Conservation (phyloP, 2,113 vertebrate genomes). For the Nycticebus coucang region DNA sequence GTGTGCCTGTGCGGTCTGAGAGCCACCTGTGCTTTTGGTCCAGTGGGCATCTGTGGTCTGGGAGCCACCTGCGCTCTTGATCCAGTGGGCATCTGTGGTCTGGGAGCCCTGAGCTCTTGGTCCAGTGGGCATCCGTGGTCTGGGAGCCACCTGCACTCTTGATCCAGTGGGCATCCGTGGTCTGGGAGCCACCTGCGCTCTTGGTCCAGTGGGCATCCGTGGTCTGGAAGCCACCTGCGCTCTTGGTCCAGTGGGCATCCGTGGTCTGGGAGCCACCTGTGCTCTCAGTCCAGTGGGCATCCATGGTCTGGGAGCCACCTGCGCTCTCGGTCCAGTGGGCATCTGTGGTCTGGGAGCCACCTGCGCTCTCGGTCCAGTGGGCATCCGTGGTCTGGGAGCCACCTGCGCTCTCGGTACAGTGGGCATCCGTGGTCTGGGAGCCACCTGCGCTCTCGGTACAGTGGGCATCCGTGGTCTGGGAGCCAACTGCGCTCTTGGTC, state of each 20-base stretch:
- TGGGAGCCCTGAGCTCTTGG: fast-evolving
- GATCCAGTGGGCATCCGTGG: fast-evolving
- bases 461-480: too few relatives aligned
- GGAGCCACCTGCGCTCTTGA: fast-evolving
- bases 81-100: fast-evolving
- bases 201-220: neutral
- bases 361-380: fast-evolving
- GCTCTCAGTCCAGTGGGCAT: too few relatives aligned
- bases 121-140: fast-evolving
- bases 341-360: fast-evolving
- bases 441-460: fast-evolving
- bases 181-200: fast-evolving
- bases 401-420: too few relatives aligned
- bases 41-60: fast-evolving
- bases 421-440: fast-evolving
- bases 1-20: fast-evolving
- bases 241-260: fast-evolving
- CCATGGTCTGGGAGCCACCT: too few relatives aligned
- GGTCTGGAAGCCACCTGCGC: fast-evolving
- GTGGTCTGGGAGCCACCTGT: too few relatives aligned
- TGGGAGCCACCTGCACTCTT: fast-evolving
- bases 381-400: too few relatives aligned
- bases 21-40: fast-evolving
- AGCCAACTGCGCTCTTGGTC: too few relatives aligned
- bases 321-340: too few relatives aligned